A percentile compares a stretch with the other conserved stretches of the same genome.
These are phyloP conservation scores for Rotaria macrura DNA, from an alignment of 2,888 invertebrate species.

Conservation along the genomic window DNA sequence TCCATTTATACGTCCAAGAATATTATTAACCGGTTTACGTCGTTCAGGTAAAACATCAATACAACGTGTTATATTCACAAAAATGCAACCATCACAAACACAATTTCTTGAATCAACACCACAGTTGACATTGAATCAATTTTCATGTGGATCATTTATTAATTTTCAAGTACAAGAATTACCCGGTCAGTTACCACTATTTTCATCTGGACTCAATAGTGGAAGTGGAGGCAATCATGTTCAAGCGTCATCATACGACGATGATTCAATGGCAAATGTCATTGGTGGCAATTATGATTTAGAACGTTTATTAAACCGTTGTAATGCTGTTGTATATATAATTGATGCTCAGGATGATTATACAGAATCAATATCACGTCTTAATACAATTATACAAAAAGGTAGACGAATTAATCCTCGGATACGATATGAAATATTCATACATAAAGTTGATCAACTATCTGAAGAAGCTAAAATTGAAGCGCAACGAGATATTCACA, in stretches of 20 bases:
- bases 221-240: neutral
- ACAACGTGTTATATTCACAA: constrained; percentile 99
- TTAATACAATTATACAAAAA: constrained; percentile 81
- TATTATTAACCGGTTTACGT: constrained; percentile 1
- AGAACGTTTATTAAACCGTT: constrained; percentile 62
- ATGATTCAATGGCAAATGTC: neutral
- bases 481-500: constrained; percentile 92
- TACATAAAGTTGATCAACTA: constrained; percentile 96
- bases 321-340: constrained; percentile 93
- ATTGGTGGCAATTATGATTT: constrained; percentile 56
- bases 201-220: constrained; percentile 55
- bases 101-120: constrained; percentile 93
- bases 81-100: constrained; percentile 99
- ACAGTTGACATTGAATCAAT: constrained; percentile 90
- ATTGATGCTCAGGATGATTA: constrained; percentile 94
- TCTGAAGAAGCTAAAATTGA: constrained; percentile 99
- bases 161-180: constrained; percentile 99
- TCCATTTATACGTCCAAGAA: neutral
- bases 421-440: constrained; percentile 93
- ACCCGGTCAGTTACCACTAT: constrained; percentile 94
- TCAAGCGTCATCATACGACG: neutral
- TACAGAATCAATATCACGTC: constrained; percentile 80
- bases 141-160: constrained; percentile 90
- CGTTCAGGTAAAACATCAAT: constrained; percentile 96
- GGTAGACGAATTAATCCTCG: constrained; percentile 86